Evolutionary conservation across 2,797 vertebrate genomes (phyloP).

Genomic region (Psittacula derbiana): DNA sequence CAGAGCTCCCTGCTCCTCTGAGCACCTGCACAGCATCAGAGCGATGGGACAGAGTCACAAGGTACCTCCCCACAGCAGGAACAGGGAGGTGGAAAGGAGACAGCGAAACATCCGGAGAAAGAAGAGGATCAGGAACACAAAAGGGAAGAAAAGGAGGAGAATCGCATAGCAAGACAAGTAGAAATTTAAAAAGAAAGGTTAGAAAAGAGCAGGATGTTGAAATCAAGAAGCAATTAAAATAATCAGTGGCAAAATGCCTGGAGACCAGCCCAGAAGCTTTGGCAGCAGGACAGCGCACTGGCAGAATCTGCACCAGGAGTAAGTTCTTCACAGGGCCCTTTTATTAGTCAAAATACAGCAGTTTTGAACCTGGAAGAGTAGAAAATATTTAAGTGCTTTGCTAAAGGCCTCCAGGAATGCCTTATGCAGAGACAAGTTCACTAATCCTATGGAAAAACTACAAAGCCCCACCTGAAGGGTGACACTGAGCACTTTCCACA

Average conservation of each 20-base stretch:
- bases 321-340: background rate
- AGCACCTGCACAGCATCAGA: background rate
- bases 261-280: background rate
- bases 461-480: background rate
- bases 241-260: background rate
- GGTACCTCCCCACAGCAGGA: background rate
- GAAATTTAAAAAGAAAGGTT: background rate
- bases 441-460: background rate
- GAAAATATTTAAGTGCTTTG: background rate
- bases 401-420: background rate
- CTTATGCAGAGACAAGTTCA: background rate
- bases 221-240: conserved; percentile 26
- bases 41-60: background rate
- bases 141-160: background rate
- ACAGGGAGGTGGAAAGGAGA: background rate
- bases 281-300: background rate
- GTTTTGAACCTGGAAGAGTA: background rate
- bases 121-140: background rate
- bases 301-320: background rate
- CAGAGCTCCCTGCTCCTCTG: background rate
- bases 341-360: background rate
- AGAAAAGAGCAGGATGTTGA: background rate
- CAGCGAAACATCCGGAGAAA: background rate
- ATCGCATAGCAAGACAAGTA: background rate
- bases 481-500: background rate